These are phyloP conservation scores for Nanorana parkeri DNA, from an alignment of 2,113 vertebrate genomes.

Conservation along the genomic window DNA sequence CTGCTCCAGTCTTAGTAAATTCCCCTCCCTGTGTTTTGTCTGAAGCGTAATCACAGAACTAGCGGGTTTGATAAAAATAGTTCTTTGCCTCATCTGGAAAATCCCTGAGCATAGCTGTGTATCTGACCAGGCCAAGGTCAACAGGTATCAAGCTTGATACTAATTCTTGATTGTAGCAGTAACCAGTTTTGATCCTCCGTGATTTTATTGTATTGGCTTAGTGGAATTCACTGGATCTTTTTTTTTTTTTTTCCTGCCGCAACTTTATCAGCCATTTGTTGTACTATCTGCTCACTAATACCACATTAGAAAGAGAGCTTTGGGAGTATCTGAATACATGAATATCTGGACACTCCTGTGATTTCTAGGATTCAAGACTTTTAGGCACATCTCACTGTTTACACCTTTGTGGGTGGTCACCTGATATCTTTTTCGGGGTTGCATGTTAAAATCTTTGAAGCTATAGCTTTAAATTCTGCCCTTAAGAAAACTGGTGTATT, in stretches of 20 bases:
- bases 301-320: too few species aligned
- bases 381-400: too few species aligned
- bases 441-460: too few species aligned
- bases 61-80: constrained; percentile 7
- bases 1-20: too few species aligned
- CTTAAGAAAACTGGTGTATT: too few species aligned
- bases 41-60: background rate
- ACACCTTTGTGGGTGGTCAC: too few species aligned
- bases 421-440: too few species aligned
- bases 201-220: background rate
- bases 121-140: background rate
- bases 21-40: constrained; percentile 9
- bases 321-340: too few species aligned
- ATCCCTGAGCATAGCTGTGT: background rate
- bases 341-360: too few species aligned
- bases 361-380: too few species aligned
- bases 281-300: background rate
- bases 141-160: constrained; percentile 29
- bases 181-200: background rate
- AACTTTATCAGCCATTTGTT: background rate
- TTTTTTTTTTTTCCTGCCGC: background rate
- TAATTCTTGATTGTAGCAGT: background rate
- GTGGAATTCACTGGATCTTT: background rate
- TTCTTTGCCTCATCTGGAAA: constrained; percentile 20
- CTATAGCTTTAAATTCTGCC: too few species aligned